Percentiles rank a stretch among this genome's conserved stretches.
Conservation (phyloP, 2,888 invertebrate genomes). For the Tyria jacobaeae region DNA sequence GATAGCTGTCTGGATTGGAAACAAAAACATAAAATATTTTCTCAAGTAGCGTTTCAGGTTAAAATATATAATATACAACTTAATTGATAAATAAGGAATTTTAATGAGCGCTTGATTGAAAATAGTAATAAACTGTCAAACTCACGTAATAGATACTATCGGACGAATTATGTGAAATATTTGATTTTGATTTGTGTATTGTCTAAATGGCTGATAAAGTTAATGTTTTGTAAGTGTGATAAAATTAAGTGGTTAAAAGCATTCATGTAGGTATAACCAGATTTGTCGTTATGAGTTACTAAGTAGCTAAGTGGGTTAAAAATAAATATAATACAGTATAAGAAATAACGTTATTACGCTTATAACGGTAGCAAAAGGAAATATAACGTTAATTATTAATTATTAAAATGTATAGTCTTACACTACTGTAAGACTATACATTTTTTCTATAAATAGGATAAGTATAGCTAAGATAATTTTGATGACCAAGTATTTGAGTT, state of each 20-base stretch:
- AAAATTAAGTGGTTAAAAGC: background rate
- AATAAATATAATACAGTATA: background rate
- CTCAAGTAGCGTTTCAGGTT: background rate
- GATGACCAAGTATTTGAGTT: too few relatives aligned
- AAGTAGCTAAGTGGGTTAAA: background rate
- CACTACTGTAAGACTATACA: too few relatives aligned
- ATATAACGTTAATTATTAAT: too few relatives aligned
- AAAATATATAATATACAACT: background rate
- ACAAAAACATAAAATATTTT: too few relatives aligned
- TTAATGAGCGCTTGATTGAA: background rate
- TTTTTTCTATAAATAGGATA: background rate
- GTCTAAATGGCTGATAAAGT: constrained; percentile 5
- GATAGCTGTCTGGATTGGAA: too few relatives aligned
- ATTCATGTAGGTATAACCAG: background rate
- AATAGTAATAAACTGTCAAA: background rate
- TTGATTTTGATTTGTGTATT: background rate
- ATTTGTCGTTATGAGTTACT: background rate
- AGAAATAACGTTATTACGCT: too few relatives aligned
- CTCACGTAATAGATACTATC: constrained; percentile 3
- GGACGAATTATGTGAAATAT: background rate
- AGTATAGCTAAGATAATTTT: background rate
- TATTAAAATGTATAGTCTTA: too few relatives aligned
- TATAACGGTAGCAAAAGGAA: too few relatives aligned
- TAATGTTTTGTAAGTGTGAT: constrained; percentile 1
- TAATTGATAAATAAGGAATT: background rate